Evolutionary conservation across 92 coral and sea anemone genomes (phyloP).

Genomic region (Porites divaricata): DNA sequence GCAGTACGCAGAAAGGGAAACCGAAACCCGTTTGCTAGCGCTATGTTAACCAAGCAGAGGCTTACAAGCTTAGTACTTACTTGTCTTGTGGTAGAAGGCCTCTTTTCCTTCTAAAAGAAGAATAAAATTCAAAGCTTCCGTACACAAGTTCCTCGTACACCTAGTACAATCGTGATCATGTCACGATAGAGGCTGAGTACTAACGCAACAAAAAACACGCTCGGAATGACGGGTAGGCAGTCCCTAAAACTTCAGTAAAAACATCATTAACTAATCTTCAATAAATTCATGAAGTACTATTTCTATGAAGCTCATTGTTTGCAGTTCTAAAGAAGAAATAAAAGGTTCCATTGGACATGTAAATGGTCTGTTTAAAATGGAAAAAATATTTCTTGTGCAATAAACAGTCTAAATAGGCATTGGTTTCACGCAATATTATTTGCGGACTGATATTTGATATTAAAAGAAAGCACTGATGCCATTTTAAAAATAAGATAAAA

Average conservation of each 20-base stretch:
- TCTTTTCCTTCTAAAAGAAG: not conserved
- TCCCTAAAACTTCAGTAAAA: too few species aligned
- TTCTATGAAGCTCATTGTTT: not conserved
- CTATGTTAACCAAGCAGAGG: not conserved
- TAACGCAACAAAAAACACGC: slow-evolving; percentile 13
- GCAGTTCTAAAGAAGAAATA: not conserved
- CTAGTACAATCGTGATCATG: not conserved
- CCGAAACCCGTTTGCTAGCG: not conserved
- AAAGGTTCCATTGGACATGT: not conserved
- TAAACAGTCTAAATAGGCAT: not conserved
- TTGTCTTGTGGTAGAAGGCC: not conserved
- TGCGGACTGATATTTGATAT: too few species aligned
- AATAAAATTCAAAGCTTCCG: not conserved
- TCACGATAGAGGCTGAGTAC: slow-evolving; percentile 16
- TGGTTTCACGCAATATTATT: not conserved
- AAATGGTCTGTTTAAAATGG: not conserved
- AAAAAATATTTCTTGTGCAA: not conserved
- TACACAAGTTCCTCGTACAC: not conserved
- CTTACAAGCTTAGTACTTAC: not conserved
- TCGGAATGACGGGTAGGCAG: slow-evolving; percentile 28
- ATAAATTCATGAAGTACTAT: not conserved
- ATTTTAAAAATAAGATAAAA: too few species aligned
- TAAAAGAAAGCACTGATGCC: too few species aligned
- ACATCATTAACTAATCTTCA: not conserved
- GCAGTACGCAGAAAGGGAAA: not conserved